Conservation (phyloP, 2,113 vertebrate genomes). For the Notiomystis cincta region DNA sequence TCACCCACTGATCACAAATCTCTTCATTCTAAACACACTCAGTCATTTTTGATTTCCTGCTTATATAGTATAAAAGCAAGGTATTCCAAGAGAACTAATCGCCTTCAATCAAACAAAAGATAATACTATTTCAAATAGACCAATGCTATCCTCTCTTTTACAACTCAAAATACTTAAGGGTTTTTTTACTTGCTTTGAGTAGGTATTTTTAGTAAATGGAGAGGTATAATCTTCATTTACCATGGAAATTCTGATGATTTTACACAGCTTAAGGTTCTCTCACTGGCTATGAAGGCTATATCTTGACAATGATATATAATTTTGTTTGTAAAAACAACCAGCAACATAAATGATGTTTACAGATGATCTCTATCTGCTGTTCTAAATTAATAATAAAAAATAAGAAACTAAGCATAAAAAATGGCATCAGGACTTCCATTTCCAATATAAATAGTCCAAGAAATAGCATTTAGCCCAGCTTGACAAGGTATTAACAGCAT, state of each 20-base stretch:
- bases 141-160: not conserved
- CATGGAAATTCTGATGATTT: not conserved
- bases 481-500: slow-evolving; percentile 32
- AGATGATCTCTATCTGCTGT: not conserved
- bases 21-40: not conserved
- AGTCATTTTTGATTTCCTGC: not conserved
- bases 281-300: not conserved
- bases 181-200: not conserved
- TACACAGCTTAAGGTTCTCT: not conserved
- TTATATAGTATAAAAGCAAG: not conserved
- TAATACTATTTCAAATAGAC: not conserved
- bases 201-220: not conserved
- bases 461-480: slow-evolving; percentile 30
- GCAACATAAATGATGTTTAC: not conserved
- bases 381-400: slow-evolving; percentile 17
- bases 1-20: not conserved
- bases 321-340: slow-evolving; percentile 36
- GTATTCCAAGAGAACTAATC: not conserved
- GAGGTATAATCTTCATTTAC: not conserved
- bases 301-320: not conserved
- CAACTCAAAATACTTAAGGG: not conserved
- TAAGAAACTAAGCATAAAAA: not conserved
- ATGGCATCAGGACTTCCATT: not conserved
- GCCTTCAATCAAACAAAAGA: not conserved
- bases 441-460: slow-evolving; percentile 20